Base-by-base conservation (phyloP, 2,888 invertebrate species). In the Aleiodes leptofemur region DNA sequence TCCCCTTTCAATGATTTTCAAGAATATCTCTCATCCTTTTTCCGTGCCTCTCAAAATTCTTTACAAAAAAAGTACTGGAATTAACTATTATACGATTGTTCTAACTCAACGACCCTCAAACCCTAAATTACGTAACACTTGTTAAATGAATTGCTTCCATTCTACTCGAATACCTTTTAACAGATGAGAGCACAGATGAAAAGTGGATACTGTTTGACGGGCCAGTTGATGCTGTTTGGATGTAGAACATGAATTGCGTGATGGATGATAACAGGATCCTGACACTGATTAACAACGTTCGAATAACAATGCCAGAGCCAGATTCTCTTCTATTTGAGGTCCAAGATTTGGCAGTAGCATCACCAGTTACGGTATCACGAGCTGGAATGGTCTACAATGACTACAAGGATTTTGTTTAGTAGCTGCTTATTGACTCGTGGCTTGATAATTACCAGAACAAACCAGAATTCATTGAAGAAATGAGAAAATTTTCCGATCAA, bases 381-480 rank as follows among this genome's bases (percentile, higher is more conserved):
- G 97, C 97, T 86, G 97, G 97, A n/a, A 97, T 97, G 95, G 96
- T 98, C 53, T 97, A 97, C 90, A 95, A 96, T 86, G 97, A 98
- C 88, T 97, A 96, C 84, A 93, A 93, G 85, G 96, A 96, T 83
- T 94, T 96, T 90, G 96, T 97, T 53, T 97, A 97, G 97, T 92
- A 93, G 83, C 97, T 97, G 0, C 95, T 91, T 86, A 93, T 96
- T 59, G 91, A 93, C 81, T 95, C 95, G 13, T 96, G 96, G 96
- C 89, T 96, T n/a, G 92, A 94, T 70, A 91, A 91, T 16, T 90
- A 93, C 76, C 87, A 90, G 2, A 90, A 92, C 3, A 85, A 83
- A 57, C 82, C 87, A 0, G 92, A 92, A 77, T 94, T 93, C 82
- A 91, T 91, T 74, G 92, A 92, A 55, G 90, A 91, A 93, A 91